A percentile compares a stretch with the other conserved stretches of the same genome.
Conservation (phyloP, 2,888 invertebrate species). For the Nemapogon koenigi region DNA sequence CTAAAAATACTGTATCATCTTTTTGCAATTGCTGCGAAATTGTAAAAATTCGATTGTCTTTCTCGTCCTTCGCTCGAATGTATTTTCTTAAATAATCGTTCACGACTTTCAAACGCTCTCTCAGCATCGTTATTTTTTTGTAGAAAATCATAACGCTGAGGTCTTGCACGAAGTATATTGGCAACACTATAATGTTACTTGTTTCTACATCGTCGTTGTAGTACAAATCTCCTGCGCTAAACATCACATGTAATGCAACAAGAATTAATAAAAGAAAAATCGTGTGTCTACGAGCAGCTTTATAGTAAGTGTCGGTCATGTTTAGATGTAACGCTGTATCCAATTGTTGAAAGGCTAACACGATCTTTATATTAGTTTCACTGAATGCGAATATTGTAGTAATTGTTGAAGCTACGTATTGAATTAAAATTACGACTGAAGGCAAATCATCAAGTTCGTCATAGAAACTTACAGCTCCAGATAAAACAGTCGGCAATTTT, state of each 20-base stretch:
- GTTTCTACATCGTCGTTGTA: neutral
- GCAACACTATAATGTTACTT: slow-evolving; percentile 5
- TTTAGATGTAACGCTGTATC: slow-evolving; percentile 7
- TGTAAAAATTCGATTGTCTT: neutral
- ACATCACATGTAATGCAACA: slow-evolving; percentile 2
- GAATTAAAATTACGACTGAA: slow-evolving; percentile 2
- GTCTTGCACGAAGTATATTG: slow-evolving; percentile 10
- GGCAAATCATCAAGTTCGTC: slow-evolving; percentile 8
- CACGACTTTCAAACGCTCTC: slow-evolving; percentile 4
- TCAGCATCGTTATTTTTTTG: slow-evolving; percentile 6
- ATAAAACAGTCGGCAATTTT: neutral
- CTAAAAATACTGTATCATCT: slow-evolving; percentile 6
- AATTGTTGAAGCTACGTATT: slow-evolving; percentile 9
- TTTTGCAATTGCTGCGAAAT: slow-evolving; percentile 1
- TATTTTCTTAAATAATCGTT: slow-evolving; percentile 8
- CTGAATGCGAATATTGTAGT: slow-evolving; percentile 5
- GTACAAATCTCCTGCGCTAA: slow-evolving; percentile 2
- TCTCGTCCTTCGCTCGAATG: slow-evolving; percentile 6
- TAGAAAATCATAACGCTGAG: slow-evolving; percentile 8
- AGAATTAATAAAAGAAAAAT: slow-evolving; percentile 3
- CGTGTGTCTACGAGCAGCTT: slow-evolving; percentile 1
- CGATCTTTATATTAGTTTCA: slow-evolving; percentile 10
- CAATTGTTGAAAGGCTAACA: slow-evolving; percentile 6
- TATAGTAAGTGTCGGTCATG: slow-evolving; percentile 5
- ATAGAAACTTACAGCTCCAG: neutral